Evolutionary conservation across 2,797 vertebrate genomes (phyloP).

Genomic region (Brachymystax lenok): DNA sequence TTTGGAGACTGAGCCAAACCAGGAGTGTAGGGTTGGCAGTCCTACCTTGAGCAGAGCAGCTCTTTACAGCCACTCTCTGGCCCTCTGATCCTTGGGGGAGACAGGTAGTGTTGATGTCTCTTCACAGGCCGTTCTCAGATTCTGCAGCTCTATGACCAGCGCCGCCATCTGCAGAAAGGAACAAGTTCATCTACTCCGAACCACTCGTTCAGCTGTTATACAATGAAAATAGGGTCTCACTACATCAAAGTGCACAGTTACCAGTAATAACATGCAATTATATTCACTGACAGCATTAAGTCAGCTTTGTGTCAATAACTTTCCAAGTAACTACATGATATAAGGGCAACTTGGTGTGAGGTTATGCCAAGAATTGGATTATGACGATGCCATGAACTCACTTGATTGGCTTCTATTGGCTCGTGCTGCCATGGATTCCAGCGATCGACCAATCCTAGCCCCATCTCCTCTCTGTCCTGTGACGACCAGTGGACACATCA

Average conservation of each 20-base stretch:
- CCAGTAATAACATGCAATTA: not conserved
- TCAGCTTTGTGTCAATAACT: not conserved
- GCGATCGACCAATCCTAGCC: not conserved
- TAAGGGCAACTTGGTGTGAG: not conserved
- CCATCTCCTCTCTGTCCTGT: not conserved
- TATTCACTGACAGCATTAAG: not conserved
- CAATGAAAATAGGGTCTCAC: too few relatives aligned
- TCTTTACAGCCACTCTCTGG: not conserved
- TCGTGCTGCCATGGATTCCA: not conserved
- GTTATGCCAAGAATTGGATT: not conserved
- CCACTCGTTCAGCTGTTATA: too few relatives aligned
- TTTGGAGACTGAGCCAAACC: not conserved
- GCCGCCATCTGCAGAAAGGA: not conserved
- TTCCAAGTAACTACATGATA: not conserved
- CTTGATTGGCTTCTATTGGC: not conserved
- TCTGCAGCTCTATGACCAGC: not conserved
- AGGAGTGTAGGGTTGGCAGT: not conserved
- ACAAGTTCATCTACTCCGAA: not conserved
- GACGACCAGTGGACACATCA: not conserved
- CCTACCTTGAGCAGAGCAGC: not conserved
- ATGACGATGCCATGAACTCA: not conserved
- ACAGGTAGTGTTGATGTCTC: not conserved
- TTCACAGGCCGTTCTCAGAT: not conserved
- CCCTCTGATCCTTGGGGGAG: not conserved
- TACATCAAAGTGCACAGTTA: not conserved